Conservation (phyloP, 2,113 vertebrate genomes). For the Pelmatolapia mariae region DNA sequence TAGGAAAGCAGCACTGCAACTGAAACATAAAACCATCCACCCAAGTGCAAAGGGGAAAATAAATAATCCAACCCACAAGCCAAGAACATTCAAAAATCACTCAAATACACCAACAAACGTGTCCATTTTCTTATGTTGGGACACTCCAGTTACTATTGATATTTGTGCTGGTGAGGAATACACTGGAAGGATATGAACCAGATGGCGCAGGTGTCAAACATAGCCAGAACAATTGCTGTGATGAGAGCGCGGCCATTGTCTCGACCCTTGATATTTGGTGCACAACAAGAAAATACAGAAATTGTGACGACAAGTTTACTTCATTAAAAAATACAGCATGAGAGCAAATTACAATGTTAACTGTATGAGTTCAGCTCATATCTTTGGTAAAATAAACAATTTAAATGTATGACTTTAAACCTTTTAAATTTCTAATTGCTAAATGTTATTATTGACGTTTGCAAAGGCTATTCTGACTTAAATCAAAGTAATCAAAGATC, state of each 20-base stretch:
- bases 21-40: conserved; percentile 17
- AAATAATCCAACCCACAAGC: background rate
- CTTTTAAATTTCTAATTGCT: background rate
- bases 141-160: background rate
- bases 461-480: background rate
- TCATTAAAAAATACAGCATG: background rate
- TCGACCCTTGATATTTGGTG: conserved; percentile 61
- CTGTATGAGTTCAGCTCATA: background rate
- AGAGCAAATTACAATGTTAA: background rate
- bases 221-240: conserved; percentile 73
- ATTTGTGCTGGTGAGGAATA: background rate
- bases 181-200: conserved; percentile 87
- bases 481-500: background rate
- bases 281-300: conserved; percentile 5
- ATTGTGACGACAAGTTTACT: background rate
- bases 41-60: background rate
- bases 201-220: conserved; percentile 77
- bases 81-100: background rate
- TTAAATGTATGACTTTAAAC: background rate
- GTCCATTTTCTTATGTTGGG: background rate
- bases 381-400: background rate
- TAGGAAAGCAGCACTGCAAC: background rate
- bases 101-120: background rate
- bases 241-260: conserved; percentile 73
- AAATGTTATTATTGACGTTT: background rate